These are phyloP conservation scores for Accipiter virgatus DNA, from an alignment of 2,113 vertebrate species.

Conservation along the genomic window DNA sequence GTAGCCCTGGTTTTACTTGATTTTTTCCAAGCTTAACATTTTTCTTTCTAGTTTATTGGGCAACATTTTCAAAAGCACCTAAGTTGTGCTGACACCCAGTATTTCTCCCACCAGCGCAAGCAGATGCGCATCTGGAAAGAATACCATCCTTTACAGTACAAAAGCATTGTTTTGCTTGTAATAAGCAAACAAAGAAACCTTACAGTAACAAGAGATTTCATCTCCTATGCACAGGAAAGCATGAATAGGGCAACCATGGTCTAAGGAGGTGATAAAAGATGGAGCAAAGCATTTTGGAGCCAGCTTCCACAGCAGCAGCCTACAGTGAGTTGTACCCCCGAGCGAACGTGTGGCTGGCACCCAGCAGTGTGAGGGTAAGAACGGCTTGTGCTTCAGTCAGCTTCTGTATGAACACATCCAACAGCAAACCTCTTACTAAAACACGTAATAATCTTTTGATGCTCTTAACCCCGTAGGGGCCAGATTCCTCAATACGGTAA, in stretches of 20 bases:
- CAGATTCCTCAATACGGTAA: not conserved
- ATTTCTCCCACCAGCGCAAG: accelerated
- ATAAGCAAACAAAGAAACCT: not conserved
- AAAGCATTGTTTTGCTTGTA: not conserved
- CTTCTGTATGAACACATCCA: not conserved
- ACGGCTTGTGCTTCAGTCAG: not conserved
- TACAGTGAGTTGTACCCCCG: accelerated
- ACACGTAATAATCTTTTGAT: not conserved
- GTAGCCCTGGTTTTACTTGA: not conserved
- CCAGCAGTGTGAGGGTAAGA: accelerated
- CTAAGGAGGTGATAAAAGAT: not conserved
- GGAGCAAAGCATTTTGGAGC: not conserved
- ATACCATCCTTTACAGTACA: not conserved
- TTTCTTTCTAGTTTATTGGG: not conserved
- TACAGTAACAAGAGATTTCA: not conserved
- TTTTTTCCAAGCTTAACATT: not conserved
- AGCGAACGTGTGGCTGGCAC: accelerated
- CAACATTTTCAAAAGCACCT: not conserved
- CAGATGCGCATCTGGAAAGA: not conserved
- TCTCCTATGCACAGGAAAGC: not conserved
- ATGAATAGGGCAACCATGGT: not conserved
- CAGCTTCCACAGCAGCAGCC: not conserved
- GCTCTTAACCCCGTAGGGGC: not conserved
- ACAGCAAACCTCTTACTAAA: not conserved
- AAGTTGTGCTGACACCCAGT: not conserved